A percentile compares a stretch with the other conserved stretches of the same genome.
phyloP scores from a whole-genome alignment of 2,113 vertebrate genomes.

The Carlito syrichta region DNA sequence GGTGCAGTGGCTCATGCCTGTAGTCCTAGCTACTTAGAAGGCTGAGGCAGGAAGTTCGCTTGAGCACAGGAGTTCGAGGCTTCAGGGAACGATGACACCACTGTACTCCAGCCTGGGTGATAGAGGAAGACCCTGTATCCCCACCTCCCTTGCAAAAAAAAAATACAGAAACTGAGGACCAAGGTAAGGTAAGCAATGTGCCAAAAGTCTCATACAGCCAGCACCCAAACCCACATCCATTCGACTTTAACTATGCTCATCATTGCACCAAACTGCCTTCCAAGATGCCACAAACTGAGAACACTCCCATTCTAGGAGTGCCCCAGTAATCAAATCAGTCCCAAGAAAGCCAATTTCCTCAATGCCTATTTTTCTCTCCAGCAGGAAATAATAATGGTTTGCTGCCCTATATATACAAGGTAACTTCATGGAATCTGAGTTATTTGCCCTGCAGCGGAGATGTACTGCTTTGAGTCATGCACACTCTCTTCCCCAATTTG shows the following conservation, averaged over 20 bases:
- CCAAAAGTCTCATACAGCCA: not conserved
- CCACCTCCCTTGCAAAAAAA: too few species aligned
- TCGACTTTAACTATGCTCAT: not conserved
- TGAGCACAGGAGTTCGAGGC: not conserved
- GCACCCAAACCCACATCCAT: not conserved
- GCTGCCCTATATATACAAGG: not conserved
- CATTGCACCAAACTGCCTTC: not conserved
- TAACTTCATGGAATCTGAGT: not conserved
- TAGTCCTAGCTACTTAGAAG: not conserved
- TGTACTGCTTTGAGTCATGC: not conserved
- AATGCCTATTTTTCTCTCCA: not conserved
- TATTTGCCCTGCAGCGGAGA: not conserved
- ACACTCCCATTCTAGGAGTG: not conserved
- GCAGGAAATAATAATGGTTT: not conserved
- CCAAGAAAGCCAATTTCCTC: not conserved
- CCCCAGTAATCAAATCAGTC: not conserved
- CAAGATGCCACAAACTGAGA: not conserved
- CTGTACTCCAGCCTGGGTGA: not conserved
- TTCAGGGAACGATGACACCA: not conserved
- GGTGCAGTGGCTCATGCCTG: not conserved
- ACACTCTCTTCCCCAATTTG: not conserved
- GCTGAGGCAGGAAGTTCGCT: not conserved
- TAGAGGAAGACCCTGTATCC: not conserved
- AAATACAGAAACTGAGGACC: not conserved
- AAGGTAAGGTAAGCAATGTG: not conserved